Evolutionary conservation across 2,797 vertebrate genomes (phyloP), one percentile per base, ranked within the genome.

Genomic region (Notoglanidium macrostoma): DNA sequence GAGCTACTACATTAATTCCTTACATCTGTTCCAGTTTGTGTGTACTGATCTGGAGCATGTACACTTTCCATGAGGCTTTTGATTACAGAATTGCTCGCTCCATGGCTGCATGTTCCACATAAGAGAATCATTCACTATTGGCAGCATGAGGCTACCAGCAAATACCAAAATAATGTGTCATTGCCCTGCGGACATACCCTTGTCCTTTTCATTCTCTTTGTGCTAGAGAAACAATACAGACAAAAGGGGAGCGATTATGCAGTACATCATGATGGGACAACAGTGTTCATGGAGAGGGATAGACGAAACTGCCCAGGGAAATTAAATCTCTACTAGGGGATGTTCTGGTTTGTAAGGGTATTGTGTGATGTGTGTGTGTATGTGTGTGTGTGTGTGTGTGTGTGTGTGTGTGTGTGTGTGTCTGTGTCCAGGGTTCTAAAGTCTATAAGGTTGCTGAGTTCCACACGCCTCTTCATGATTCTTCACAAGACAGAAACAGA

Each of bases 211-310:
- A 90, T 89, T 92, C 90, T 91, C 87, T 88, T 88, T 91, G 89
- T 92, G 86, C 90, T 87, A 88, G 90, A 90, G 91, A 88, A 94
- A 92, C 90, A 93, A 92, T 93, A 93, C 91, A 92, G 93, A 92
- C 90, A 92, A 85, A 93, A 92, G 93, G 92, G 92, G 92, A 92
- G 92, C 90, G 93, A 94, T 95, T 95, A 93, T 92, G 92, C 91
- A 93, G 93, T 94, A 92, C 95, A 95, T 95, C 95, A 95, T 91
- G 92, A 94, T 93, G 93, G 91, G 93, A 93, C 93, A 94, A 92
- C 92, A 92, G 91, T 90, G 93, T 94, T 94, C 94, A 94, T 94
- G 91, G 90, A 92, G 91, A 91, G 93, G 93, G 95, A 94, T 93
- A 92, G 94, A 89, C 90, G 86, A 77, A 81, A 90, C 91, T 93